Conservation (phyloP, 2,113 vertebrate species). For the Tiliqua scincoides region DNA sequence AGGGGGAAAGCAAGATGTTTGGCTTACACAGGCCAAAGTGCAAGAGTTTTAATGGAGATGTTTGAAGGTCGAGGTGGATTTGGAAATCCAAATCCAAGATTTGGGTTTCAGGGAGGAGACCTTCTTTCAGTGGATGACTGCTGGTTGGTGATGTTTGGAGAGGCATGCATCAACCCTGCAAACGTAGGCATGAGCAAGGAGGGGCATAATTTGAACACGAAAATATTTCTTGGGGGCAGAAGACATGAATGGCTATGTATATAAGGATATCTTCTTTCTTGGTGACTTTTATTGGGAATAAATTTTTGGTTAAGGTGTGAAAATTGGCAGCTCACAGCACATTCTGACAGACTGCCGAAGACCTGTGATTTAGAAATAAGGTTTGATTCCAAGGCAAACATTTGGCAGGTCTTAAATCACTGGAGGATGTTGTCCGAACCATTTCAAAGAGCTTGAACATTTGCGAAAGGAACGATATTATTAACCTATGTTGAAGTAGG, state of each 20-base stretch:
- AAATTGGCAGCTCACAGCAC: conserved; percentile 65
- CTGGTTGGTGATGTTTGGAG: too few species aligned
- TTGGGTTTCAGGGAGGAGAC: too few species aligned
- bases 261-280: conserved; percentile 43
- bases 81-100: too few species aligned
- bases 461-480: conserved; percentile 73
- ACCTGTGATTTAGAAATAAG: conserved; percentile 74
- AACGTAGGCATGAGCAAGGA: conserved; percentile 10
- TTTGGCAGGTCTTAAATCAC: conserved; percentile 68
- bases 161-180: neutral
- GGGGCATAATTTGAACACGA: neutral
- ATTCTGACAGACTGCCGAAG: conserved; percentile 71
- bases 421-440: conserved; percentile 70
- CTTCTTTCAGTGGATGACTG: neutral
- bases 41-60: too few species aligned
- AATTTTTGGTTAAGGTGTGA: conserved; percentile 70
- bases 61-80: too few species aligned
- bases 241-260: conserved; percentile 33
- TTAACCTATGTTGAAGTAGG: conserved; percentile 41
- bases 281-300: conserved; percentile 64
- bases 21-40: too few species aligned
- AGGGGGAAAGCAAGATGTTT: too few species aligned
- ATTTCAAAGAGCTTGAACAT: conserved; percentile 61
- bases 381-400: conserved; percentile 77
- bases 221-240: conserved; percentile 48